phyloP scores from a whole-genome alignment of 2,797 vertebrate species.

The Trachurus trachurus region DNA sequence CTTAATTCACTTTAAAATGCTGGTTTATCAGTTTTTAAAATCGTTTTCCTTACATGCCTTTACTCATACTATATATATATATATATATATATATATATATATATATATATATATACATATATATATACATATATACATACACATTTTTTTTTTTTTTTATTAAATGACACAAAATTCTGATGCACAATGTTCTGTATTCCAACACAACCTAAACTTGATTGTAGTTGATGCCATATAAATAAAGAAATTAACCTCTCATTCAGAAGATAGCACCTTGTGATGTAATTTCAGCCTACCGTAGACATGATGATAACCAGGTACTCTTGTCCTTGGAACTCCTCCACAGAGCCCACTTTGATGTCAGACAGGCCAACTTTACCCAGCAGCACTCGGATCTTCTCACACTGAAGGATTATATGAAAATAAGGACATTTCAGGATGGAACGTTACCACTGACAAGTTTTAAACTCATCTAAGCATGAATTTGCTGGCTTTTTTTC shows the following conservation, averaged over 20 bases:
- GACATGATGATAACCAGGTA: slow-evolving; percentile 91
- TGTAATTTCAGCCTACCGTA: slow-evolving; percentile 85
- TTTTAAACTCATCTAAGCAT: not conserved
- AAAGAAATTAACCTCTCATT: not conserved
- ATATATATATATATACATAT: too few relatives aligned
- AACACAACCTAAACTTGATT: not conserved
- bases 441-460: not conserved
- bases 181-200: not conserved
- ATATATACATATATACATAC: too few relatives aligned
- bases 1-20: too few relatives aligned
- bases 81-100: too few relatives aligned
- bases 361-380: slow-evolving; percentile 89
- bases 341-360: slow-evolving; percentile 96
- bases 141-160: not conserved
- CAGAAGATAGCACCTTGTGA: not conserved
- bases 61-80: too few relatives aligned
- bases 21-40: not conserved
- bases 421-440: not conserved
- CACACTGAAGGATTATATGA: slow-evolving; percentile 83
- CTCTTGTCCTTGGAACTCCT: slow-evolving; percentile 98
- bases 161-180: not conserved
- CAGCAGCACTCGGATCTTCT: slow-evolving; percentile 93
- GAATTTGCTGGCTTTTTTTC: not conserved
- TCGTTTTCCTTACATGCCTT: not conserved
- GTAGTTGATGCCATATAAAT: not conserved